Percentiles rank a stretch among this genome's conserved stretches.
phyloP scores from a whole-genome alignment of 2,888 invertebrate genomes.

The Drosophila vallismaia region DNA sequence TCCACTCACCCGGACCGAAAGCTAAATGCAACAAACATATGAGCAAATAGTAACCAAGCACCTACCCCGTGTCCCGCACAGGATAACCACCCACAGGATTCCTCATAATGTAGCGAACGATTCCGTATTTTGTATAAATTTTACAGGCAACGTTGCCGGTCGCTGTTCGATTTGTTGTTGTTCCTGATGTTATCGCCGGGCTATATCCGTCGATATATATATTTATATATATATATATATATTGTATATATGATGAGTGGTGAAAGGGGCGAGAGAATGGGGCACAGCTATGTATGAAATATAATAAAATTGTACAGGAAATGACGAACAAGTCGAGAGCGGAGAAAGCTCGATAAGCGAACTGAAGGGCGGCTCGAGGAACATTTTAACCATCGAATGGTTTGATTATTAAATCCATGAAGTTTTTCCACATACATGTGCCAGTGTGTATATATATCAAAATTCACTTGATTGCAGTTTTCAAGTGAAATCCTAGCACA shows the following conservation, averaged over 20 bases:
- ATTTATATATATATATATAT: slow-evolving; percentile 17
- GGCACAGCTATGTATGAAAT: slow-evolving; percentile 69
- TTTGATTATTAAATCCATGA: slow-evolving; percentile 80
- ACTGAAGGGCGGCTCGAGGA: slow-evolving; percentile 54
- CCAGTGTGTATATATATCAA: slow-evolving; percentile 64
- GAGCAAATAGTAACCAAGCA: slow-evolving; percentile 38
- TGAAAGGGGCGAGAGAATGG: slow-evolving; percentile 31
- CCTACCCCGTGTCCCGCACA: not conserved
- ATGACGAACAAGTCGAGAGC: slow-evolving; percentile 75
- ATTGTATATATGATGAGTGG: slow-evolving; percentile 35
- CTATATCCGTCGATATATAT: slow-evolving; percentile 40
- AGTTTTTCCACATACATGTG: slow-evolving; percentile 65
- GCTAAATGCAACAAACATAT: slow-evolving; percentile 52
- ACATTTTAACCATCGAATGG: slow-evolving; percentile 75
- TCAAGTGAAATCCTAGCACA: slow-evolving; percentile 81
- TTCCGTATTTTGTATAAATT: slow-evolving; percentile 73
- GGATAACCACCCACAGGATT: slow-evolving; percentile 15
- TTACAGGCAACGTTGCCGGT: slow-evolving; percentile 34
- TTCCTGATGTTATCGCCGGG: slow-evolving; percentile 38
- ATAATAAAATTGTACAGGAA: slow-evolving; percentile 81
- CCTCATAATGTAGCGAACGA: slow-evolving; percentile 68
- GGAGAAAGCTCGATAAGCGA: slow-evolving; percentile 39
- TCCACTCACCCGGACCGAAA: slow-evolving; percentile 24
- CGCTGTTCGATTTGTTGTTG: slow-evolving; percentile 23
- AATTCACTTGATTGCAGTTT: slow-evolving; percentile 82